A percentile compares a stretch with the other conserved stretches of the same genome.
These are phyloP conservation scores for Tokudaia tokunoshimensis DNA, from an alignment of 2,797 vertebrate genomes.

Conservation along the genomic window DNA sequence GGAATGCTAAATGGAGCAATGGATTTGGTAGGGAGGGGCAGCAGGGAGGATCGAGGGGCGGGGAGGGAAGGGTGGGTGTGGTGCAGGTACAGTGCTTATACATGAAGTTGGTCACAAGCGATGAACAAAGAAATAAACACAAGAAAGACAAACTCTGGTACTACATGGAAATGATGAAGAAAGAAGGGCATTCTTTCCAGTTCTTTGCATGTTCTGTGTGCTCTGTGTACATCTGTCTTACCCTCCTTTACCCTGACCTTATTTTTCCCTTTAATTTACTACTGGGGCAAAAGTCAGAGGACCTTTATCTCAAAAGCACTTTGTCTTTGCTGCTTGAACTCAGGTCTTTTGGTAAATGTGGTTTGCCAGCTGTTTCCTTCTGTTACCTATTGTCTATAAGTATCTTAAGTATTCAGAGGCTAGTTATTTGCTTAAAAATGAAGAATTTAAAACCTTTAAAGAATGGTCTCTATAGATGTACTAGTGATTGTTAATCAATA, in stretches of 20 bases:
- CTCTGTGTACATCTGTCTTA: background rate
- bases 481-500: constrained; percentile 10
- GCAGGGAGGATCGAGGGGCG: no score
- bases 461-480: background rate
- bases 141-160: background rate
- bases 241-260: background rate
- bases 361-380: background rate
- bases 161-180: background rate
- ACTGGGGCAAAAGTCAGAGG: background rate
- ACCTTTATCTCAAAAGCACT: background rate
- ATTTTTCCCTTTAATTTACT: background rate
- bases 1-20: background rate
- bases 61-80: background rate
- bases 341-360: constrained; percentile 41
- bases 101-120: no score
- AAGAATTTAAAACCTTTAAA: constrained; percentile 27
- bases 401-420: background rate
- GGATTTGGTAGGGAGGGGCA: background rate
- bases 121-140: background rate
- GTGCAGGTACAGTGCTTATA: background rate
- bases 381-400: background rate
- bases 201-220: background rate
- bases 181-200: background rate
- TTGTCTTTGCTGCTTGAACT: constrained; percentile 30
- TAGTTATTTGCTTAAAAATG: background rate